phyloP scores from a whole-genome alignment of 2,113 vertebrate genomes.

The Charadrius vociferus region DNA sequence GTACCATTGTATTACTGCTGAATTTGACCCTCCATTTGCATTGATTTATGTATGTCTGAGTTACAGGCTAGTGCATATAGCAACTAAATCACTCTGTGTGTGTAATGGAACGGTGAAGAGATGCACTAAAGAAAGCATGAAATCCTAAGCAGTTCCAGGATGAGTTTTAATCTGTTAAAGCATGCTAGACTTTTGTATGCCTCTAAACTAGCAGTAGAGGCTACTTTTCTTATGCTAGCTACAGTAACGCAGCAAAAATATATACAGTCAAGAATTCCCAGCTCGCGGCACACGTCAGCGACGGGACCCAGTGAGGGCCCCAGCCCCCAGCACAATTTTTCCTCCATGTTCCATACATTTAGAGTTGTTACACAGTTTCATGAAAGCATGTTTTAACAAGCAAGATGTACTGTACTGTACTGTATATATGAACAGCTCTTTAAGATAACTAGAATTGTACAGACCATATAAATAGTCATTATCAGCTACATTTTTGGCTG shows the following conservation, averaged over 20 bases:
- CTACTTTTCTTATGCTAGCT: neutral
- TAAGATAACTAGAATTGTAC: slow-evolving; percentile 61
- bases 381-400: slow-evolving; percentile 65
- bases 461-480: slow-evolving; percentile 63
- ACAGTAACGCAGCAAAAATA: neutral
- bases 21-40: neutral
- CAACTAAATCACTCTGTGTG: neutral
- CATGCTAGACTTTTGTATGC: neutral
- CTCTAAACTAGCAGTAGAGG: neutral
- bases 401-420: slow-evolving; percentile 51
- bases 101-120: neutral
- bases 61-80: neutral
- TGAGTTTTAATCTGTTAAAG: slow-evolving; percentile 3
- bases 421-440: slow-evolving; percentile 67
- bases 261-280: neutral
- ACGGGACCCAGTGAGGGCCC: neutral
- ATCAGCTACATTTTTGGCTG: slow-evolving; percentile 68
- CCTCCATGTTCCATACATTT: slow-evolving; percentile 38
- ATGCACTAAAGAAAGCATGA: slow-evolving; percentile 11
- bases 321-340: slow-evolving; percentile 22
- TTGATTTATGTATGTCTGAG: neutral
- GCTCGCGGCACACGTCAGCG: neutral
- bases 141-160: neutral
- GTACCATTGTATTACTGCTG: neutral
- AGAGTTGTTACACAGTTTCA: slow-evolving; percentile 37